Evolutionary conservation across 2,797 vertebrate genomes (phyloP).

Genomic region (Sebastiscus tertius): DNA sequence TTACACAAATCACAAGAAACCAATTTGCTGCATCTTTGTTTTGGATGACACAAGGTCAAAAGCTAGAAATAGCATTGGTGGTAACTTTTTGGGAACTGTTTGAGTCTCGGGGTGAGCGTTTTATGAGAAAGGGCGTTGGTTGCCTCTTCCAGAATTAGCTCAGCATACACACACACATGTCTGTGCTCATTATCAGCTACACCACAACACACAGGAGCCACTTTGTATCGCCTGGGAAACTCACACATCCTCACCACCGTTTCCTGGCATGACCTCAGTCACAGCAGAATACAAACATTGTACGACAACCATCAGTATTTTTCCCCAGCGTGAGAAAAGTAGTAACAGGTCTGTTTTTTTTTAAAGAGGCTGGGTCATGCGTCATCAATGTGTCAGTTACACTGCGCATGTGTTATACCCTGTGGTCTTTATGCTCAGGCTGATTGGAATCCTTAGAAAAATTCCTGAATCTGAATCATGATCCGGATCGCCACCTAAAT

Average conservation of each 20-base stretch:
- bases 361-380: neutral
- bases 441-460: too few relatives aligned
- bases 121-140: slow-evolving; percentile 55
- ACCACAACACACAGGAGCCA: slow-evolving; percentile 48
- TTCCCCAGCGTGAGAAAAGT: slow-evolving; percentile 36
- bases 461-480: too few relatives aligned
- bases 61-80: neutral
- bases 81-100: slow-evolving; percentile 12
- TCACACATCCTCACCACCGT: slow-evolving; percentile 47
- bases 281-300: slow-evolving; percentile 46
- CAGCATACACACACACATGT: slow-evolving; percentile 14
- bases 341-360: neutral
- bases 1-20: neutral
- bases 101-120: neutral
- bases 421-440: too few relatives aligned
- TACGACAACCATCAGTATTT: slow-evolving; percentile 40
- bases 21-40: neutral
- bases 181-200: slow-evolving; percentile 53
- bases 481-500: too few relatives aligned
- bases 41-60: neutral
- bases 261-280: slow-evolving; percentile 72
- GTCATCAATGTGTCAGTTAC: too few relatives aligned
- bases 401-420: too few relatives aligned
- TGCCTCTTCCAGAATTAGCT: slow-evolving; percentile 58
- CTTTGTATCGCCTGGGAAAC: slow-evolving; percentile 55